Percentiles rank a stretch among this genome's conserved stretches.
These are phyloP conservation scores for Semicossyphus pulcher DNA, from an alignment of 2,113 vertebrate species.

Conservation along the genomic window DNA sequence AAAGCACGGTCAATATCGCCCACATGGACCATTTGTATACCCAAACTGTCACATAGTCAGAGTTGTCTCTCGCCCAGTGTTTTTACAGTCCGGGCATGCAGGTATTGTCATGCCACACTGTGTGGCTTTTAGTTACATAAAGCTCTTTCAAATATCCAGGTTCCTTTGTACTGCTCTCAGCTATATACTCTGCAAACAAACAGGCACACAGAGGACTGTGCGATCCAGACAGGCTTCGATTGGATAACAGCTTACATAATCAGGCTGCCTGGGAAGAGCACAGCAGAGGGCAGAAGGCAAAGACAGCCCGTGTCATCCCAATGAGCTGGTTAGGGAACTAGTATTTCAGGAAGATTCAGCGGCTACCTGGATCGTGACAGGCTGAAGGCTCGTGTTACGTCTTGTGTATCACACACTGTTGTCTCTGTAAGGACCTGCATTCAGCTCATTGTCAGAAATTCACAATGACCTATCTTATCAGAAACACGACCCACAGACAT, in stretches of 20 bases:
- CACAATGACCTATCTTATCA: constrained; percentile 24
- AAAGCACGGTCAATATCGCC: constrained; percentile 45
- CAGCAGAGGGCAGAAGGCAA: constrained; percentile 72
- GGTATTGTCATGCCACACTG: constrained; percentile 43
- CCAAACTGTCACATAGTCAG: constrained; percentile 30
- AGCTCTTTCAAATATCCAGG: constrained; percentile 63
- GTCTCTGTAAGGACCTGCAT: constrained; percentile 28
- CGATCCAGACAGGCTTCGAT: constrained; percentile 74
- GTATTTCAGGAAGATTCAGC: constrained; percentile 54
- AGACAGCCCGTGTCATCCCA: constrained; percentile 61
- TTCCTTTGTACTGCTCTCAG: constrained; percentile 73
- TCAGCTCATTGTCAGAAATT: constrained; percentile 20
- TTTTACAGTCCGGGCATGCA: constrained; percentile 31
- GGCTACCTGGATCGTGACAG: constrained; percentile 28
- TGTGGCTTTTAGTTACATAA: constrained; percentile 71
- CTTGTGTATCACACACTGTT: constrained; percentile 8
- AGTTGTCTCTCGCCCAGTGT: constrained; percentile 12
- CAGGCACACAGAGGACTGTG: constrained; percentile 67
- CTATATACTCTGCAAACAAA: constrained; percentile 76
- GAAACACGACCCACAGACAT: constrained; percentile 1
- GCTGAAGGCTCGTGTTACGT: constrained; percentile 41
- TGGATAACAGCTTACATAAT: constrained; percentile 84
- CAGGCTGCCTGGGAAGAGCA: constrained; percentile 72
- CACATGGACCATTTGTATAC: constrained; percentile 27
- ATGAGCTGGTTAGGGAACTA: constrained; percentile 53